A percentile compares a stretch with the other conserved stretches of the same genome.
Evolutionary conservation across 2,797 vertebrate species (phyloP).

Genomic region (Galago senegalensis): DNA sequence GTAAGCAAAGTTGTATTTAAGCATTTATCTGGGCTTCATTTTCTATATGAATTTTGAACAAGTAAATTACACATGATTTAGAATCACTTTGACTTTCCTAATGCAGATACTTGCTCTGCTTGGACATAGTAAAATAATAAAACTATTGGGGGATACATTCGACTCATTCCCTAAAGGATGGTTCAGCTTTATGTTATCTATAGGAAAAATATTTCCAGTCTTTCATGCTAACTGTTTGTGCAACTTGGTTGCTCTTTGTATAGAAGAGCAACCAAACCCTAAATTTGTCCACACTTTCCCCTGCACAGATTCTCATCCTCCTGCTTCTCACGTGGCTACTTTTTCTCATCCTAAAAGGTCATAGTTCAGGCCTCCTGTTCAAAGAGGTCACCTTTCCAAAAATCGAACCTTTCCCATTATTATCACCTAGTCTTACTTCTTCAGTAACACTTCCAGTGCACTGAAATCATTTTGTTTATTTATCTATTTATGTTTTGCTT

Average conservation of each 20-base stretch:
- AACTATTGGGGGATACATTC: not conserved
- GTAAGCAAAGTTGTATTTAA: not conserved
- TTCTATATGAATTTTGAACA: not conserved
- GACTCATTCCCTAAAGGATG: not conserved
- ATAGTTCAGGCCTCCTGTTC: not conserved
- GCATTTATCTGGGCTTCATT: not conserved
- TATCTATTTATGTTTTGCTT: not conserved
- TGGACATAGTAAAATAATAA: not conserved
- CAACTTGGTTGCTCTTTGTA: not conserved
- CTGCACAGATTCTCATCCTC: not conserved
- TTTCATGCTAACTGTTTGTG: not conserved
- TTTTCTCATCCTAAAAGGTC: not conserved
- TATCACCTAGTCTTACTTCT: not conserved
- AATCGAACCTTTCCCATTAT: not conserved
- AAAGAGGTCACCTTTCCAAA: not conserved
- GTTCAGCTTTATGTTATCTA: not conserved
- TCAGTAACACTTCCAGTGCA: not conserved
- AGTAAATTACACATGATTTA: not conserved
- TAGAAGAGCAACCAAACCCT: not conserved
- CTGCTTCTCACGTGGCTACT: not conserved
- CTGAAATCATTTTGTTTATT: conserved; percentile 20
- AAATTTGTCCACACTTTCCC: not conserved
- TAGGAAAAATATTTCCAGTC: not conserved
- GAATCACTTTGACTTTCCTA: not conserved
- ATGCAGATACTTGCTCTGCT: not conserved